A percentile compares a stretch with the other conserved stretches of the same genome.
phyloP scores from a whole-genome alignment of 2,113 vertebrate species.

The Malurus melanocephalus region DNA sequence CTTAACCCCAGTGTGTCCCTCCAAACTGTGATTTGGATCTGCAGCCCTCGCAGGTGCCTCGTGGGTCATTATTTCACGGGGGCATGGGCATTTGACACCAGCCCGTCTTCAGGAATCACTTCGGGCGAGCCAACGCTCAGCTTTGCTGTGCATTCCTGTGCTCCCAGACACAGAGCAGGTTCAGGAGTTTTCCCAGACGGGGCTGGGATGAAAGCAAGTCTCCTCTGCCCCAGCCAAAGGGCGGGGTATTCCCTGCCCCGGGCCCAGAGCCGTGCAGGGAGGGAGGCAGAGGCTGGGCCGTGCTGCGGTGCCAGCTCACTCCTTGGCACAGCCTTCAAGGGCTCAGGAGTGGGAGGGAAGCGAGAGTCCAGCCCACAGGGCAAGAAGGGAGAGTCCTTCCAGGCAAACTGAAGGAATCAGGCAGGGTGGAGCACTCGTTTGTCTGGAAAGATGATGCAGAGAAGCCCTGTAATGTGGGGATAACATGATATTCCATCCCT shows the following conservation, averaged over 20 bases:
- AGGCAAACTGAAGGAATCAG: not conserved
- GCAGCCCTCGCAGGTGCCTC: not conserved
- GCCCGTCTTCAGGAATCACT: not conserved
- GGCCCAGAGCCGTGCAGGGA: not conserved
- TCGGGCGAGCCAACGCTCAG: accelerated
- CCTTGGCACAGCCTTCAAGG: slow-evolving; percentile 42
- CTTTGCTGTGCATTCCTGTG: not conserved
- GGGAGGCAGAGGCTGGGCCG: not conserved
- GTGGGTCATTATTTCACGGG: accelerated
- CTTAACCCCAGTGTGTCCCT: not conserved
- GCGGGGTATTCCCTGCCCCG: not conserved
- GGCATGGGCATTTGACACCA: not conserved
- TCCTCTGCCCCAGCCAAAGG: slow-evolving; percentile 10
- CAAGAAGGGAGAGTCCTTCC: not conserved
- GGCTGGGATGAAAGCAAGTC: slow-evolving; percentile 24
- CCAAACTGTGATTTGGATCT: not conserved
- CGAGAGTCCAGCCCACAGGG: not conserved
- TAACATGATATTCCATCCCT: not conserved
- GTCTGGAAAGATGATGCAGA: not conserved
- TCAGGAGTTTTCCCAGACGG: slow-evolving; percentile 37
- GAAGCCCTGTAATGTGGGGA: not conserved
- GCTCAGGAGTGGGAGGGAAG: not conserved
- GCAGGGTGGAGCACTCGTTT: slow-evolving; percentile 6
- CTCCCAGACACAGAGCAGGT: not conserved
- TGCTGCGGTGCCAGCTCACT: slow-evolving; percentile 1